A percentile compares a stretch with the other conserved stretches of the same genome.
Conservation (phyloP, 2,113 vertebrate species). For the Prionailurus viverrinus region DNA sequence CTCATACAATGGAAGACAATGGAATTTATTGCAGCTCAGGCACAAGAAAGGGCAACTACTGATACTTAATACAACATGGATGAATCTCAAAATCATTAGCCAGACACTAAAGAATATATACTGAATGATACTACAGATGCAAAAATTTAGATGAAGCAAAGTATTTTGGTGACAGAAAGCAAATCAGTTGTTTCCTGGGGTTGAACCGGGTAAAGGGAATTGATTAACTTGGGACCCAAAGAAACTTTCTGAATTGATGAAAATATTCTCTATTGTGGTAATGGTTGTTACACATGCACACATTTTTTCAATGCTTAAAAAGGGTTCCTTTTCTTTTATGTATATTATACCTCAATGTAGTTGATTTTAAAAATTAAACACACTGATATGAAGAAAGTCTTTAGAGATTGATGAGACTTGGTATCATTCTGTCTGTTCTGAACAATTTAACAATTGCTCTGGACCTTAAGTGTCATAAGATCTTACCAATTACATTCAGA, state of each 20-base stretch:
- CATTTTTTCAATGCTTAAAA: neutral
- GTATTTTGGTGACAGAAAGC: neutral
- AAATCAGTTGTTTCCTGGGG: neutral
- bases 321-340: neutral
- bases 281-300: neutral
- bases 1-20: neutral
- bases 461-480: neutral
- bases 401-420: neutral
- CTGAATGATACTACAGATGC: neutral
- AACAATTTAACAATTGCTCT: neutral
- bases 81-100: neutral
- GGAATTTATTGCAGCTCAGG: neutral
- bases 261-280: neutral
- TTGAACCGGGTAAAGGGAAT: neutral
- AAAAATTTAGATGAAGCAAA: neutral
- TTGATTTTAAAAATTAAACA: constrained; percentile 29
- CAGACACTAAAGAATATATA: neutral
- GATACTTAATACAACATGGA: neutral
- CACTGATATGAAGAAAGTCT: neutral
- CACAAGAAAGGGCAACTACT: neutral
- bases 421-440: neutral
- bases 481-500: neutral
- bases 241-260: neutral
- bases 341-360: neutral
- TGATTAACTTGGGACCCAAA: neutral